A percentile compares a stretch with the other conserved stretches of the same genome.
Evolutionary conservation across 2,113 vertebrate species (phyloP).

Genomic region (Chlorocebus sabaeus): DNA sequence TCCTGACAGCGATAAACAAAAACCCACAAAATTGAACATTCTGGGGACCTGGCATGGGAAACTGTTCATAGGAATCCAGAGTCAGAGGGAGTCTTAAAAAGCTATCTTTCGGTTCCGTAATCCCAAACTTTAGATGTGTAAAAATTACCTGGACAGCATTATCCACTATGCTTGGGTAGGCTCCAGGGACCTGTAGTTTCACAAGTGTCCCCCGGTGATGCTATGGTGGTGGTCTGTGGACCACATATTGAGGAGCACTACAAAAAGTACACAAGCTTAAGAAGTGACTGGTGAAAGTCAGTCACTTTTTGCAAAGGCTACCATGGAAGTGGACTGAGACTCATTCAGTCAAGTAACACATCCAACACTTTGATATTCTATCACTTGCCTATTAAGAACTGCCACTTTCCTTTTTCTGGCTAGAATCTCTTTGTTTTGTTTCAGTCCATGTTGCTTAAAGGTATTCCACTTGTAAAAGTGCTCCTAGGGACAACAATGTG

Average conservation of each 20-base stretch:
- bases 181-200: not conserved
- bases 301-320: conserved; percentile 41
- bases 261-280: not conserved
- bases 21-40: not conserved
- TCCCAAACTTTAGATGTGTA: not conserved
- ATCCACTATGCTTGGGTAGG: not conserved
- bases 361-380: conserved; percentile 8
- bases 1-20: not conserved
- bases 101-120: not conserved
- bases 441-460: not conserved
- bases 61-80: not conserved
- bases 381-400: conserved; percentile 40
- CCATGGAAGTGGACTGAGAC: not conserved
- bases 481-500: not conserved
- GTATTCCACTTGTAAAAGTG: not conserved
- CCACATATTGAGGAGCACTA: not conserved
- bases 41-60: not conserved
- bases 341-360: conserved; percentile 21
- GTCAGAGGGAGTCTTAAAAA: not conserved
- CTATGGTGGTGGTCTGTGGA: not conserved
- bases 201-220: not conserved
- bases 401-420: conserved; percentile 25
- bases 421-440: conserved; percentile 41
- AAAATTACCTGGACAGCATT: not conserved
- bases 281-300: conserved; percentile 19